Evolutionary conservation across 2,888 invertebrate species (phyloP), one percentile per base, ranked within the genome.

Genomic region (Epistrophella euchroma): DNA sequence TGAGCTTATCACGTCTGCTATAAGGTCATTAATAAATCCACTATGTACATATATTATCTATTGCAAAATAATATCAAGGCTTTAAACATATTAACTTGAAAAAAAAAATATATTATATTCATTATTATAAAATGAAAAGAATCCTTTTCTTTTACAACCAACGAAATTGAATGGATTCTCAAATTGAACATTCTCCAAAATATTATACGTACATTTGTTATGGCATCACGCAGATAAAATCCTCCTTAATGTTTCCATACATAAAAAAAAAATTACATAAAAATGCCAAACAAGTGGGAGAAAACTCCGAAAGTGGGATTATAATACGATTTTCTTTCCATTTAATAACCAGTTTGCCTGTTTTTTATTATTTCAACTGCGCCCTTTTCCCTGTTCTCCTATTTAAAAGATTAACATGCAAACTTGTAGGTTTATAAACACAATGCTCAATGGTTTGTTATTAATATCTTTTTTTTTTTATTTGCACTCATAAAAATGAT

Each of bases 301-400:
- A 35, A 66, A 17, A 6, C 45, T 32, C 47, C 22, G 5, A n/a
- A n/a, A 37, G 10, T 10, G 25, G 50, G 50, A 50, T 35, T 35
- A 37, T 68, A 50, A 37, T 68, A 52, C 22, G 22, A 66, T 66
- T 66, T 66, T 66, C 37, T 25, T 68, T 17, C 37, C 52, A 68
- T 68, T 68, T 52, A 68, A 68, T 52, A 52, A 9, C 19, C 66
- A 66, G 19, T 66, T 66, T 66, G 37, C 22, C 22, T 52, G 37
- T 37, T 37, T 68, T 68, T 68, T 68, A 68, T 40, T 52, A 52
- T 52, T 52, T 52, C 37, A 50, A 50, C 47, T 66, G 50, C 32
- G 19, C 22, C 66, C 35, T 50, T 50, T 47, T 64, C 43, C 25
- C 64, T 60, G 35, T 22, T 28, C 17, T 17, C 32, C 17, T 13